Conservation (phyloP, 35 echinoderm and acorn worm genomes). For the Nesometra sesokonis region DNA sequence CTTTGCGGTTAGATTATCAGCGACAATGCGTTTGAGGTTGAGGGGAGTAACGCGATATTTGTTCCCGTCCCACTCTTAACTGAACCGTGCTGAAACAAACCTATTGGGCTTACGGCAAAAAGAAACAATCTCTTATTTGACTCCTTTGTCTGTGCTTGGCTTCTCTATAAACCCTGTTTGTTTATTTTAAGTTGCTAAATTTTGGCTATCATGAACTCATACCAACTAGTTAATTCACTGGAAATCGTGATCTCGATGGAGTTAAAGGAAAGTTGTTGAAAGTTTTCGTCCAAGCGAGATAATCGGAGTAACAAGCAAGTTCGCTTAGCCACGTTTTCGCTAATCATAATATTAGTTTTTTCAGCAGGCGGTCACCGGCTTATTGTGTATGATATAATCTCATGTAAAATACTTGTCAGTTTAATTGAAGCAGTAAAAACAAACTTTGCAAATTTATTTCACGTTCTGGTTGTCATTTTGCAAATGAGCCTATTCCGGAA, state of each 20-base stretch:
- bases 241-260: neutral
- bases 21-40: neutral
- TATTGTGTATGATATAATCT: conserved; percentile 1
- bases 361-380: neutral
- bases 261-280: neutral
- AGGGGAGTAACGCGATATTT: neutral
- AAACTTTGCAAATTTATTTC: neutral
- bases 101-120: neutral
- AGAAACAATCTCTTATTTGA: neutral
- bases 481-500: neutral
- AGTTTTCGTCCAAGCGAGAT: neutral
- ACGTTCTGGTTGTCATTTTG: neutral
- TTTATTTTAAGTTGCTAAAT: neutral
- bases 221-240: neutral
- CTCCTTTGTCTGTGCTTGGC: neutral
- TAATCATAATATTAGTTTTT: neutral
- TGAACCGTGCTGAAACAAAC: neutral
- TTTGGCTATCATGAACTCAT: neutral
- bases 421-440: neutral
- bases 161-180: neutral
- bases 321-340: neutral
- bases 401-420: neutral
- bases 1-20: neutral
- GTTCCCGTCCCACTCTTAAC: neutral
- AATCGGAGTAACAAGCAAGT: neutral